phyloP scores from a whole-genome alignment of 2,113 vertebrate genomes.

The Pterocles orientalis region DNA sequence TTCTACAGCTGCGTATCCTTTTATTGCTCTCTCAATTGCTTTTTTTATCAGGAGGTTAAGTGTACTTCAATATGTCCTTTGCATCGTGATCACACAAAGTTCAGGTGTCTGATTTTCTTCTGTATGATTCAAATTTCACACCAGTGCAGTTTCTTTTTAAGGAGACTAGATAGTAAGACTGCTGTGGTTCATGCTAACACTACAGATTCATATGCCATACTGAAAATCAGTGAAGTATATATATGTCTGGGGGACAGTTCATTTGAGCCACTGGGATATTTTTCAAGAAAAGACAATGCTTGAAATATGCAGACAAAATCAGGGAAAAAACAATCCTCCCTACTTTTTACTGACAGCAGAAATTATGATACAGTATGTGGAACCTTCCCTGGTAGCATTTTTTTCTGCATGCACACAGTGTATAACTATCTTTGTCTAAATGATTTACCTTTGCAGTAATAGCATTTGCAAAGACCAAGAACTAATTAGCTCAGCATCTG shows the following conservation, averaged over 20 bases:
- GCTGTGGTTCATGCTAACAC: not conserved
- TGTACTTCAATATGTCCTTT: slow-evolving; percentile 3
- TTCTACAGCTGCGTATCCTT: not conserved
- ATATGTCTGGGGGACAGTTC: not conserved
- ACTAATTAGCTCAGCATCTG: not conserved
- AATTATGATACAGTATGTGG: not conserved
- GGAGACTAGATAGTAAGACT: not conserved
- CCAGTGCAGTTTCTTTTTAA: not conserved
- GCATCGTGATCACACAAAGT: not conserved
- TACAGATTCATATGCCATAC: not conserved
- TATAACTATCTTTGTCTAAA: not conserved
- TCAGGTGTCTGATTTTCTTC: slow-evolving; percentile 1
- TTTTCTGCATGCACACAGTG: not conserved
- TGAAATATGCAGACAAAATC: not conserved
- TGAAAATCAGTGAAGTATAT: not conserved
- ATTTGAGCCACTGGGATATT: not conserved
- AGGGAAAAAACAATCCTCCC: not conserved
- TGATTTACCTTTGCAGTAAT: not conserved
- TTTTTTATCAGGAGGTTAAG: slow-evolving; percentile 32
- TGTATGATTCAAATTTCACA: not conserved
- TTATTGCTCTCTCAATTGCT: slow-evolving; percentile 24
- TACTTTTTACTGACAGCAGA: not conserved
- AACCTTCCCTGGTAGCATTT: not conserved
- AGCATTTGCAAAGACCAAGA: not conserved
- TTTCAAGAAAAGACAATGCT: not conserved